Evolutionary conservation across 2,113 vertebrate species (phyloP).

Genomic region (Alouatta palliata): DNA sequence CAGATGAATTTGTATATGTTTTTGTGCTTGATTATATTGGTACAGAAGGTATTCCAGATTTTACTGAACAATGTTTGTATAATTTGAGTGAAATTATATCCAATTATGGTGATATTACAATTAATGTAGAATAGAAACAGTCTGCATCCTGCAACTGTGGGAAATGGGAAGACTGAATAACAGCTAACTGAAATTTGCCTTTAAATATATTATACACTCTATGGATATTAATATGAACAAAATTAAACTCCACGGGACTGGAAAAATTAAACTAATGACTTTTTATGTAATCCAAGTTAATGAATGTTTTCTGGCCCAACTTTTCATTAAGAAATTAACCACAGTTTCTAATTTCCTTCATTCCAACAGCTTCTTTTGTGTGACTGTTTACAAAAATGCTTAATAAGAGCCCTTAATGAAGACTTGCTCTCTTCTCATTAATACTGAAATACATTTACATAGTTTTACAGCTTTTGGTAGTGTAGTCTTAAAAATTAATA

Average conservation of each 20-base stretch:
- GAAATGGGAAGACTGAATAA: neutral
- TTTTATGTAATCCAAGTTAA: slow-evolving; percentile 25
- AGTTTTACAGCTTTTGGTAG: neutral
- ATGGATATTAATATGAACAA: slow-evolving; percentile 30
- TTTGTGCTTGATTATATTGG: neutral
- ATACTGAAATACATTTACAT: neutral
- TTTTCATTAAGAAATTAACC: slow-evolving; percentile 42
- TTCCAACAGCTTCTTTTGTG: neutral
- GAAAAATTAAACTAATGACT: slow-evolving; percentile 17
- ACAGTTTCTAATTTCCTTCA: slow-evolving; percentile 38
- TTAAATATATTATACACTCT: neutral
- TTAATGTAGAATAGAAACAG: slow-evolving; percentile 24
- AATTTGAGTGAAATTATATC: slow-evolving; percentile 11
- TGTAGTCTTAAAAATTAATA: neutral
- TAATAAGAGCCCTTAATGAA: neutral
- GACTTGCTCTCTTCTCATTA: neutral
- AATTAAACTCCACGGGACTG: slow-evolving; percentile 32
- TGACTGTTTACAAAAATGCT: neutral
- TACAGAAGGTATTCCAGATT: neutral
- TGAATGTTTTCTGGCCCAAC: neutral
- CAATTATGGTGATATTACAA: neutral
- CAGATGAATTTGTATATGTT: neutral
- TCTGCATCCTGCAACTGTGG: neutral
- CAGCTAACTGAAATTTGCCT: neutral
- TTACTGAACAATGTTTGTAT: neutral